These are phyloP conservation scores for Ormyrus rosae DNA, from an alignment of 2,888 invertebrate species.

Conservation along the genomic window DNA sequence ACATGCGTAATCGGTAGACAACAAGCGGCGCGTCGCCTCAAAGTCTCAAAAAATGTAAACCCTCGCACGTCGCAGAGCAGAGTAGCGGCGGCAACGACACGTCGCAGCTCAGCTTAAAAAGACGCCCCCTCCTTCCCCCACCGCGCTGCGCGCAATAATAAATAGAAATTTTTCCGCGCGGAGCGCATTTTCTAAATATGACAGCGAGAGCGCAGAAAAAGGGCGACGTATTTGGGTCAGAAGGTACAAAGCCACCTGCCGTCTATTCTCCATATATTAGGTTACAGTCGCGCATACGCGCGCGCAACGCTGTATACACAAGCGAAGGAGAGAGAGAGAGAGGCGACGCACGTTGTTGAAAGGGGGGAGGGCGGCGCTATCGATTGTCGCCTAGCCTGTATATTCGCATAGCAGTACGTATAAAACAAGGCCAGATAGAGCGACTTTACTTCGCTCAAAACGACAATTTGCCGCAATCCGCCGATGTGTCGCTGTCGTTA, in stretches of 20 bases:
- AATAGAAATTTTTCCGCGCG: constrained; percentile 28
- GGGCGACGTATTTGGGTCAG: constrained; percentile 52
- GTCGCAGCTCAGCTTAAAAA: neutral
- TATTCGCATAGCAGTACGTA: neutral
- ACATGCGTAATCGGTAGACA: no score
- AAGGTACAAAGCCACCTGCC: constrained; percentile 42
- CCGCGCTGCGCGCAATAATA: neutral
- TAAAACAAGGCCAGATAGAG: neutral
- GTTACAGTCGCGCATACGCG: constrained; percentile 24
- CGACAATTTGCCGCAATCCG: neutral
- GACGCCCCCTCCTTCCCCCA: no score
- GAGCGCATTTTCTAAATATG: constrained; percentile 31
- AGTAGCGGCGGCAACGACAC: no score
- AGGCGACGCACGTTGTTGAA: constrained; percentile 14
- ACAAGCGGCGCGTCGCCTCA: no score
- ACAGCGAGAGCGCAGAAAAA: constrained; percentile 16
- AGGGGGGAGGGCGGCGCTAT: constrained; percentile 1
- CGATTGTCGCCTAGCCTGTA: constrained; percentile 6
- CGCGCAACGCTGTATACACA: no score
- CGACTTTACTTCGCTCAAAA: constrained; percentile 6
- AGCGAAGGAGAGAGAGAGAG: neutral
- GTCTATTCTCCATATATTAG: constrained; percentile 46
- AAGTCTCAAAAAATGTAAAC: no score
- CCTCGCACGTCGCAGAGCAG: no score
- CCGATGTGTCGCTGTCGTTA: neutral